phyloP scores from a whole-genome alignment of 2,888 invertebrate species.

The Cheilosia pagana region DNA sequence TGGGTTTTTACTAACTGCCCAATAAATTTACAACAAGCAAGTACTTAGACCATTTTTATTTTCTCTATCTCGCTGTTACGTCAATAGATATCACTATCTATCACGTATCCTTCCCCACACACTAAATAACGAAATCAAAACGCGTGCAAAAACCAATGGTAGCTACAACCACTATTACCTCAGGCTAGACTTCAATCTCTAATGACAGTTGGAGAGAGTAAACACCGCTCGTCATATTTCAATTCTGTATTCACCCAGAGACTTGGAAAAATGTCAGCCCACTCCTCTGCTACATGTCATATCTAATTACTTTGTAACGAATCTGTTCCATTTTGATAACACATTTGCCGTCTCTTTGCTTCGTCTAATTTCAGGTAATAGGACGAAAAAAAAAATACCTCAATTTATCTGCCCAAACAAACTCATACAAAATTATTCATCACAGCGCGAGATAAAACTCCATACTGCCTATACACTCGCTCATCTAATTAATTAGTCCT shows the following conservation, averaged over 20 bases:
- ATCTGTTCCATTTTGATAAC: slow-evolving; percentile 32
- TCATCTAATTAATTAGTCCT: slow-evolving; percentile 74
- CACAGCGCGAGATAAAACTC: slow-evolving; percentile 37
- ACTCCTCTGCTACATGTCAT: slow-evolving; percentile 40
- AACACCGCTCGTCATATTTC: too few species aligned
- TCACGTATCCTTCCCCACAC: background rate
- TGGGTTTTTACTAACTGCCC: background rate
- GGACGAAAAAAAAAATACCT: slow-evolving; percentile 21
- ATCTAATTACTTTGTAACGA: slow-evolving; percentile 69
- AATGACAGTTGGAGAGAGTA: too few species aligned
- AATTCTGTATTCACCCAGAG: too few species aligned
- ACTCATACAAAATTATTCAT: slow-evolving; percentile 62
- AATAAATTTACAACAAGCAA: background rate
- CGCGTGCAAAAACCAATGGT: too few species aligned
- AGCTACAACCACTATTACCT: too few species aligned
- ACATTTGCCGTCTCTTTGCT: slow-evolving; percentile 11
- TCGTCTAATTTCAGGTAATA: slow-evolving; percentile 62
- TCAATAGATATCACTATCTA: slow-evolving; percentile 4
- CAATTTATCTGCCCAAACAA: slow-evolving; percentile 60
- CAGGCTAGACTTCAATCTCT: too few species aligned
- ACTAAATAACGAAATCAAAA: background rate
- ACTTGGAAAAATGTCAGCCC: background rate
- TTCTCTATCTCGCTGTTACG: background rate
- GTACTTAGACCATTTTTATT: background rate
- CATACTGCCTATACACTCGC: slow-evolving; percentile 38